These are phyloP conservation scores for Thereva nobilitata DNA, from an alignment of 2,888 invertebrate species.

Conservation along the genomic window DNA sequence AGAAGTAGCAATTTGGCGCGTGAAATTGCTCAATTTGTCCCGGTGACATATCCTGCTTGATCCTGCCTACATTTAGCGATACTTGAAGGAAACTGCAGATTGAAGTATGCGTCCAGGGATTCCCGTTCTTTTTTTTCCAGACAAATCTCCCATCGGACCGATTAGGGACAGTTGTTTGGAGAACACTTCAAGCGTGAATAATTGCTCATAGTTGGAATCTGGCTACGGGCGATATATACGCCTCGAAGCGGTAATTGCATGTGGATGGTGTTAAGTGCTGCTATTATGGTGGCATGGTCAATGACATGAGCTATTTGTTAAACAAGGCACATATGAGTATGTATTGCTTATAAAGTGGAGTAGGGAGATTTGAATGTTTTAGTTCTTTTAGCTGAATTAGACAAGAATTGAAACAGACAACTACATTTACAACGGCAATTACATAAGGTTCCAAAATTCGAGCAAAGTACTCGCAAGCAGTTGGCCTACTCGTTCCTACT, in stretches of 20 bases:
- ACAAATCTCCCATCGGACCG: constrained; percentile 4
- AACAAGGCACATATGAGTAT: too few relatives aligned
- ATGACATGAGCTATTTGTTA: constrained; percentile 12
- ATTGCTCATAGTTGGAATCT: constrained; percentile 3
- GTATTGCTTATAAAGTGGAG: too few relatives aligned
- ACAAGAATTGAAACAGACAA: too few relatives aligned
- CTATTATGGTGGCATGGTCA: constrained; percentile 14
- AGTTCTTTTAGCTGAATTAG: too few relatives aligned
- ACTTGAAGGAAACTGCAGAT: constrained; percentile 10
- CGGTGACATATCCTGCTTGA: constrained; percentile 36
- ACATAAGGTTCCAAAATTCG: too few relatives aligned
- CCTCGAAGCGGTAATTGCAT: constrained; percentile 16
- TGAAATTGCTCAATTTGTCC: constrained; percentile 56
- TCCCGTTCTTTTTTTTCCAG: constrained; percentile 19
- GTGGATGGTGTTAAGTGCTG: constrained; percentile 32
- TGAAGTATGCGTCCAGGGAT: constrained; percentile 29
- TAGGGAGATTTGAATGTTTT: too few relatives aligned
- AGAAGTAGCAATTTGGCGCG: constrained; percentile 58
- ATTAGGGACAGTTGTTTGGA: constrained; percentile 33
- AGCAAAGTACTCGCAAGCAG: too few relatives aligned
- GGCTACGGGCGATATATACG: background rate
- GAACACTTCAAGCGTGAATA: constrained; percentile 34
- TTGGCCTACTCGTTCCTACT: too few relatives aligned
- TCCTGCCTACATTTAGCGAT: constrained; percentile 18
- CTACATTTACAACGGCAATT: too few relatives aligned